Evolutionary conservation across 2,113 vertebrate genomes (phyloP), one percentile per base, ranked within the genome.

Genomic region (Perccottus glenii): DNA sequence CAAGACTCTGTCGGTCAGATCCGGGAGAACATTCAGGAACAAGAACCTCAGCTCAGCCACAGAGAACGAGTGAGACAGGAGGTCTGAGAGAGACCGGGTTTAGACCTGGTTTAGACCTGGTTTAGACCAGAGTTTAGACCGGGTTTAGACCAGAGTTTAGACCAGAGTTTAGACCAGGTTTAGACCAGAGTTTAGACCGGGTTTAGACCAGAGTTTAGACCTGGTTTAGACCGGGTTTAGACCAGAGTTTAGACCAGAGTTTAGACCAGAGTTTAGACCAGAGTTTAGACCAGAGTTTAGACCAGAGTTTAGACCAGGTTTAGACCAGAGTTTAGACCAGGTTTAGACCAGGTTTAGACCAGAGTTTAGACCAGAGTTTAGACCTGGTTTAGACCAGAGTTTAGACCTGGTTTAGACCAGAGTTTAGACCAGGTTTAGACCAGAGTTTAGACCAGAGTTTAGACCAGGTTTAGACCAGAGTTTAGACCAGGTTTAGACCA

Each of bases 31-130:
- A 16, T 93, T 92, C 48, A 94, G 92, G 88, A 96, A 98, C 78
- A 98, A 91, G 83, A 96, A 98, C 90, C 92, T 93, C 74, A 98
- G 92, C 88, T 98, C 96, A 65, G 89, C 16, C 52, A 94, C 75
- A 4, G 96, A 98, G 92, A 98, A 98, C 6, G 95, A 99, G 92
- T 98, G 96, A 47, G 95, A 98, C 90, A 98, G 91, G 90, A 98
- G 97, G 50, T 95, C 96, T 97, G 92, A 60, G 90, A 85, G 56
- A 81, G 42, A 10, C 27, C 27, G 1, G 42, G 10, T 11, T 8
- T 8, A 43, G 42, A 43, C 42, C 42, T 2, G 3, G 42, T 27
- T 27, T 27, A 27, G 19, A 27, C 19, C 19, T 1, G 19, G 1
- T 27, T 27, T 27, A 27, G 19, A 27, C 19, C 19, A n/a, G 19